Base-by-base conservation (phyloP, 1,140 invertebrate genomes). In the Oryctes rhinoceros region DNA sequence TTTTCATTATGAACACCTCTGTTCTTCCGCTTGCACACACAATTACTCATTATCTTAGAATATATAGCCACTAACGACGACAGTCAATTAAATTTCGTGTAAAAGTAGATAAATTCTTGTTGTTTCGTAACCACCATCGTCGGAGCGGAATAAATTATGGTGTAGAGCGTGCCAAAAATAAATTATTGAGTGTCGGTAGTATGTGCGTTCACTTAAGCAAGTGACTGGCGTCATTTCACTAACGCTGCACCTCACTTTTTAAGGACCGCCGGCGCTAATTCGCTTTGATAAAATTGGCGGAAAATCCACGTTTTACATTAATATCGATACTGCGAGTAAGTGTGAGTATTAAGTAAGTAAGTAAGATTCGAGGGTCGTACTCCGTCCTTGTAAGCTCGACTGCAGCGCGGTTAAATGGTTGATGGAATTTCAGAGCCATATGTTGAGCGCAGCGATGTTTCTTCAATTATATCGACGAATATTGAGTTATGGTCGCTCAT, bases 381-480 rank as follows among this genome's bases (percentile, higher is more conserved):
- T 62, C 4, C 15, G 39, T 53, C 65, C 59, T 67, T 67, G 30
- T 67, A 67, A 67, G 39, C 18, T 11, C 65, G 65, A 18, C 18
- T 18, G 65, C 65, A 18, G 65, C 18, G 65, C 18, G 18, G 18
- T 67, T 18, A 67, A 24, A 67, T 30, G 13, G 18, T 18, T 67
- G 20, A 2, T 67, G 65, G 65, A 24, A 67, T 67, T 67, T 67
- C 65, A 7, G 18, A 18, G 18, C 65, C 65, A 67, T 67, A 67
- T 67, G 65, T 67, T 67, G 30, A 35, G 65, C 20, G 49, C n/a
- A 15, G 13, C 65, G n/a, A 18, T 24, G 65, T 35, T 24, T 11
- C 65, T 67, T 67, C 13, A 67, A 67, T 67, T 67, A 67, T 67
- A 67, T 67, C 65, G 65, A 67, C 65, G 65, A 67, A 67, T 67